Evolutionary conservation across 2,888 invertebrate species (phyloP), one percentile per base, ranked within the genome.

Genomic region (Drosophila gaucha): DNA sequence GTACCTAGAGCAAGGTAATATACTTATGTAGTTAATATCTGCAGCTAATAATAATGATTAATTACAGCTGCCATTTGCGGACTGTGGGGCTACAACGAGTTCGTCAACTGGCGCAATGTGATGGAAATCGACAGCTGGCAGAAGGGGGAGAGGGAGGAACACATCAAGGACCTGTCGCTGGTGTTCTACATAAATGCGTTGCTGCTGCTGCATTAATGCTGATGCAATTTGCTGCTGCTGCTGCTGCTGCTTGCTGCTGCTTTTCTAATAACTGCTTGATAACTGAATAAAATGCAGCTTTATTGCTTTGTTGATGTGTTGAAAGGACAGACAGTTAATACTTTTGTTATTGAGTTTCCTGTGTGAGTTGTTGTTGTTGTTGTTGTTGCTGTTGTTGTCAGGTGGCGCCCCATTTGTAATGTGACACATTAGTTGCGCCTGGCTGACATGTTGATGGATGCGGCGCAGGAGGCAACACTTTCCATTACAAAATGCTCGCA

Each of bases 1-100:
- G 30, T 91, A 88, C 77, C 74, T 91, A 60, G 91, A 91, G 60
- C 90, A 91, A 74, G 87, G 90, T 91, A 57, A 46, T 16, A 6
- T 5, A 12, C 2, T 20, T 12, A 46, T 30, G 14, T 9, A 5
- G 14, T 24, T 14, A 28, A n/a, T n/a, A n/a, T n/a, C n/a, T 6
- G 12, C 10, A 30, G 12, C 2, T 10, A n/a, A 14, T 14, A 18
- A 24, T 24, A 46, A 63, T 26, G 38, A 39, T 39, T 12, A 46
- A 62, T 30, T 50, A 18, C 73, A 90, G 90, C 78, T 46, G 80
- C 88, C 46, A 75, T 90, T 51, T 90, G 90, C 62, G 89, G 90
- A 39, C 82, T 90, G 3, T 83, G 80, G 69, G 90, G 90, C 43
- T 90, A 74, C 70, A 80, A 80, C 59, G 90, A 90, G 78, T 90